phyloP scores from a whole-genome alignment of 2,797 vertebrate genomes.

The Betta splendens region DNA sequence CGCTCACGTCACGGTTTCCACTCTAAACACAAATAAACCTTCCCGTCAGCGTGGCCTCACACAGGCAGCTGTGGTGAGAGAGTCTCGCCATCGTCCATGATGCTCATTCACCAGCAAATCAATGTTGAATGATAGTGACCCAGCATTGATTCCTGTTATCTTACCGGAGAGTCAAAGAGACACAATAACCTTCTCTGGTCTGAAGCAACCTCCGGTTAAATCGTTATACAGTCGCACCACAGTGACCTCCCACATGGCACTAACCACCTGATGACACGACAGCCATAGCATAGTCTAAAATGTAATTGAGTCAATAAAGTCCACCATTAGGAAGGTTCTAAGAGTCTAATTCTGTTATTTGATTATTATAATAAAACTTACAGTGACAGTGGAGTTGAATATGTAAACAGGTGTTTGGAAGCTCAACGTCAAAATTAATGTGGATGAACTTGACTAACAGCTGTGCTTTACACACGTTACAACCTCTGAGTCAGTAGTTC shows the following conservation, averaged over 20 bases:
- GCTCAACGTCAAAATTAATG: not conserved
- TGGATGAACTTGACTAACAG: conserved; percentile 8
- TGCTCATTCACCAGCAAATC: not conserved
- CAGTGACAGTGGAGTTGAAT: not conserved
- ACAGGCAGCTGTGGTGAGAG: conserved; percentile 22
- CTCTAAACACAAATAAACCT: conserved; percentile 61
- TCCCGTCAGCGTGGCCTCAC: conserved; percentile 31
- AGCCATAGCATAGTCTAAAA: not conserved
- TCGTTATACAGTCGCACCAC: conserved; percentile 31
- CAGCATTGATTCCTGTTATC: not conserved
- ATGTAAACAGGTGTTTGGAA: not conserved
- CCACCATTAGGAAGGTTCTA: not conserved
- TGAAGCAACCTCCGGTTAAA: conserved; percentile 14
- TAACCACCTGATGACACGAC: conserved; percentile 15
- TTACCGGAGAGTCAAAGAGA: conserved; percentile 12
- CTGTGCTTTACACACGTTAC: no score
- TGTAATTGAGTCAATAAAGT: not conserved
- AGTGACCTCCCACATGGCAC: conserved; percentile 8
- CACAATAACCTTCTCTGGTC: conserved; percentile 13
- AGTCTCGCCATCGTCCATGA: not conserved
- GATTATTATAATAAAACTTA: not conserved
- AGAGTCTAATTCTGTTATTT: not conserved
- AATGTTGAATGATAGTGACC: not conserved
- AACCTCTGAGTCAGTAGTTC: no score
- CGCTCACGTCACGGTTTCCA: conserved; percentile 63